Conservation (phyloP, 1,140 invertebrate species). For the Drosophila nebulosa region DNA sequence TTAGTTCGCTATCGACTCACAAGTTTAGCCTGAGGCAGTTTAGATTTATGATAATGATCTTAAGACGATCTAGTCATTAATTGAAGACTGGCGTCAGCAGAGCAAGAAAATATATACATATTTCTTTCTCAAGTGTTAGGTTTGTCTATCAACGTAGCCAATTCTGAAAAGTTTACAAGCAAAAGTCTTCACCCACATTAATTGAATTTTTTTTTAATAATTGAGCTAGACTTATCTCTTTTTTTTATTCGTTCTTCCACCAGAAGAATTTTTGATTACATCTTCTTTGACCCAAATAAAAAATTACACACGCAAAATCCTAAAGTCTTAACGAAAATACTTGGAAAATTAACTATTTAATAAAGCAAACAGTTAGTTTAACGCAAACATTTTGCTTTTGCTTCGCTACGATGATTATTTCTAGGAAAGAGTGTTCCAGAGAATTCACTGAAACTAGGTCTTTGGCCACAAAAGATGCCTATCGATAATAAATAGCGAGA, state of each 20-base stretch:
- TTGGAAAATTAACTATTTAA: slow-evolving; percentile 8
- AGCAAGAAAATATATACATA: background rate
- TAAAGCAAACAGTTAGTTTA: slow-evolving; percentile 45
- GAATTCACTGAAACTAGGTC: background rate
- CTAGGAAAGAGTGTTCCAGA: background rate
- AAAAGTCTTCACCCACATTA: background rate
- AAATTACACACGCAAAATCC: slow-evolving; percentile 33
- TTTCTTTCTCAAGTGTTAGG: background rate
- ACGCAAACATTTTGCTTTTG: background rate
- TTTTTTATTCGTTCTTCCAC: background rate
- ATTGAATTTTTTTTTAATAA: background rate
- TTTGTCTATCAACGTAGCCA: background rate
- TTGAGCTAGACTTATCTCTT: background rate
- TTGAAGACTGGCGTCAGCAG: background rate
- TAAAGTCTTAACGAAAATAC: slow-evolving; percentile 7
- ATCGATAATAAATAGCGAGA: slow-evolving; percentile 60
- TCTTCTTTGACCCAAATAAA: slow-evolving; percentile 48
- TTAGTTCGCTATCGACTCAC: background rate
- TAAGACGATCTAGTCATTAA: background rate
- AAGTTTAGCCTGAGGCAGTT: background rate
- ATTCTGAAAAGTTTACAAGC: background rate
- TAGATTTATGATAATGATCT: background rate
- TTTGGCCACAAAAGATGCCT: slow-evolving; percentile 25
- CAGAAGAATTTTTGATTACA: background rate
- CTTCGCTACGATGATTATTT: background rate